Percentiles rank a stretch among this genome's conserved stretches.
phyloP scores from a whole-genome alignment of 2,797 vertebrate species.

The Semotilus atromaculatus region DNA sequence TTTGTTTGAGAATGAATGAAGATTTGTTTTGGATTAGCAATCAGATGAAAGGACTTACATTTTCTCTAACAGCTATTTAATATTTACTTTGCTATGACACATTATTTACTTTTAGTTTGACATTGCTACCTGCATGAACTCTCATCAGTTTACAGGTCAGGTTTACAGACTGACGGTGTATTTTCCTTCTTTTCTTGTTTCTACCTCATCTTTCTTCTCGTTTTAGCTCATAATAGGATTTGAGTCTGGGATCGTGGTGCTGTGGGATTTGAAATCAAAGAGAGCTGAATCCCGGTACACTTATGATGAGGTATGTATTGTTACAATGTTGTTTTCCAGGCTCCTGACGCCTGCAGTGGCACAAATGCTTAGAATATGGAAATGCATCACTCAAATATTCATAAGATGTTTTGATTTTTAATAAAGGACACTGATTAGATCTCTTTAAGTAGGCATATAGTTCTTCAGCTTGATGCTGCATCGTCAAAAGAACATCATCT shows the following conservation, averaged over 20 bases:
- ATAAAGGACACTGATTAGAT: slow-evolving; percentile 40
- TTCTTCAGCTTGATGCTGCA: slow-evolving; percentile 37
- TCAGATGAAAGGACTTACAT: neutral
- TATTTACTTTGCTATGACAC: neutral
- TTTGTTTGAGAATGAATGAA: neutral
- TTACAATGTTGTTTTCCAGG: slow-evolving; percentile 30
- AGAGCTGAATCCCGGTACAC: slow-evolving; percentile 98
- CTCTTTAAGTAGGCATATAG: slow-evolving; percentile 24
- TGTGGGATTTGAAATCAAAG: slow-evolving; percentile 99
- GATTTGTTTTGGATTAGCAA: slow-evolving; percentile 12
- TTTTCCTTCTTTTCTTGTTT: slow-evolving; percentile 66
- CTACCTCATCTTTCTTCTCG: slow-evolving; percentile 58
- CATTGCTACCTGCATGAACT: slow-evolving; percentile 46
- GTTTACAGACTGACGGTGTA: slow-evolving; percentile 62
- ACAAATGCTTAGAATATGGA: slow-evolving; percentile 31
- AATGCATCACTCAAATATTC: slow-evolving; percentile 67
- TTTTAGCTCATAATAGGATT: slow-evolving; percentile 98
- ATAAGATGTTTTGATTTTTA: slow-evolving; percentile 59
- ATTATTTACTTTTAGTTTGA: slow-evolving; percentile 17
- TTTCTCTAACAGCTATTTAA: neutral
- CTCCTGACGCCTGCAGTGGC: slow-evolving; percentile 17
- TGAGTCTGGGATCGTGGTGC: slow-evolving; percentile 94
- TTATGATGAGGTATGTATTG: slow-evolving; percentile 93
- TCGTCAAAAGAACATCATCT: slow-evolving; percentile 30
- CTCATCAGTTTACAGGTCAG: slow-evolving; percentile 58